Evolutionary conservation across 2,113 vertebrate species (phyloP).

Genomic region (Gallinago jamesoni): DNA sequence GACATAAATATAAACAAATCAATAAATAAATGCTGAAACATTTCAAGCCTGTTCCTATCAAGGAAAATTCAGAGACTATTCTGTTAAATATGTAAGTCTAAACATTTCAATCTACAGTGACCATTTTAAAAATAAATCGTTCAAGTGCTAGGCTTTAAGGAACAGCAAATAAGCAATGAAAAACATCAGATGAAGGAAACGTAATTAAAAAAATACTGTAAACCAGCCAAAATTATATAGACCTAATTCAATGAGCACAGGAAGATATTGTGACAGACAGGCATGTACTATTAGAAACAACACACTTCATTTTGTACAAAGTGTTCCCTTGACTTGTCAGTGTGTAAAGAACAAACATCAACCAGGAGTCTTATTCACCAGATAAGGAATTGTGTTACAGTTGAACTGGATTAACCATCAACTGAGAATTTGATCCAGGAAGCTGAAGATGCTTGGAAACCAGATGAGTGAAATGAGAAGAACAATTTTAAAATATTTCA

Average conservation of each 20-base stretch:
- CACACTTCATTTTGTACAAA: not conserved
- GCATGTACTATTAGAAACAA: not conserved
- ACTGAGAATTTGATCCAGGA: conserved; percentile 11
- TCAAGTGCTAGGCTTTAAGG: not conserved
- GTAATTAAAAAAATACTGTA: not conserved
- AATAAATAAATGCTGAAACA: not conserved
- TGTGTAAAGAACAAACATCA: conserved; percentile 55
- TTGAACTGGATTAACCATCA: conserved; percentile 46
- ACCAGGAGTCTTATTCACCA: conserved; percentile 39
- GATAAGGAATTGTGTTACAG: conserved; percentile 33
- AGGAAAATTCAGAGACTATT: not conserved
- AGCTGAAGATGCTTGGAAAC: conserved; percentile 19
- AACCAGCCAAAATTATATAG: not conserved
- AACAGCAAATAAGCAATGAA: not conserved
- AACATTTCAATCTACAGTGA: not conserved
- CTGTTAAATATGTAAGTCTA: not conserved
- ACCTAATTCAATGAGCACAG: not conserved
- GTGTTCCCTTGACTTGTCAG: conserved; percentile 16
- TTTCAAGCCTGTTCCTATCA: not conserved
- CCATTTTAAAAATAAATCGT: not conserved
- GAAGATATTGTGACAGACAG: not conserved
- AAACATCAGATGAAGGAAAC: not conserved
- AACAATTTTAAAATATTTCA: not conserved
- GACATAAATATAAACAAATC: not conserved
- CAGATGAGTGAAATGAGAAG: conserved; percentile 18